phyloP scores from a whole-genome alignment of 2,797 vertebrate species.

The Artibeus jamaicensis region DNA sequence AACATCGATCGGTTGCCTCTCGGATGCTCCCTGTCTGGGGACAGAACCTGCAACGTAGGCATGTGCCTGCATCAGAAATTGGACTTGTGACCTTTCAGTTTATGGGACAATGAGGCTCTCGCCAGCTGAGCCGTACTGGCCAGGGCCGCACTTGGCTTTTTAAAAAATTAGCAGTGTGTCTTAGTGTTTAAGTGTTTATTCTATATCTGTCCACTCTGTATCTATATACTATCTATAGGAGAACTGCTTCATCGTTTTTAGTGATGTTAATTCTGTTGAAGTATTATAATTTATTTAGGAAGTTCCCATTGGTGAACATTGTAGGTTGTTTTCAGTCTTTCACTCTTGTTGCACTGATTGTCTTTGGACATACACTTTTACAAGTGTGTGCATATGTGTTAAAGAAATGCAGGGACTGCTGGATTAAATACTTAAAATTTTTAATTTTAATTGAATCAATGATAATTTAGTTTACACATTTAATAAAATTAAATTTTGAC shows the following conservation, averaged over 20 bases:
- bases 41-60: neutral
- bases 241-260: neutral
- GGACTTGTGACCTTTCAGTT: neutral
- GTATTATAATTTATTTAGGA: neutral
- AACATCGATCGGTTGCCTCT: neutral
- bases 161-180: neutral
- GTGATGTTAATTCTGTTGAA: neutral
- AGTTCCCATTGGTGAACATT: neutral
- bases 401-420: neutral
- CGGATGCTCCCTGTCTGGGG: neutral
- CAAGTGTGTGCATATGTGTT: neutral
- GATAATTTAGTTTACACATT: neutral
- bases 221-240: neutral
- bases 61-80: neutral
- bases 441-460: neutral
- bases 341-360: neutral
- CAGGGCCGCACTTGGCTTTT: neutral
- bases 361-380: neutral
- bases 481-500: neutral
- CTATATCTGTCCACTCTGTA: neutral
- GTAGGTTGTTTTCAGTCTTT: neutral
- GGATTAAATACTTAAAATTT: neutral
- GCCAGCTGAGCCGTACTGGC: neutral
- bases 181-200: neutral
- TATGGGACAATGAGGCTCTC: neutral